phyloP scores from a whole-genome alignment of 1,140 invertebrate species.

The Brachionus rubens region DNA sequence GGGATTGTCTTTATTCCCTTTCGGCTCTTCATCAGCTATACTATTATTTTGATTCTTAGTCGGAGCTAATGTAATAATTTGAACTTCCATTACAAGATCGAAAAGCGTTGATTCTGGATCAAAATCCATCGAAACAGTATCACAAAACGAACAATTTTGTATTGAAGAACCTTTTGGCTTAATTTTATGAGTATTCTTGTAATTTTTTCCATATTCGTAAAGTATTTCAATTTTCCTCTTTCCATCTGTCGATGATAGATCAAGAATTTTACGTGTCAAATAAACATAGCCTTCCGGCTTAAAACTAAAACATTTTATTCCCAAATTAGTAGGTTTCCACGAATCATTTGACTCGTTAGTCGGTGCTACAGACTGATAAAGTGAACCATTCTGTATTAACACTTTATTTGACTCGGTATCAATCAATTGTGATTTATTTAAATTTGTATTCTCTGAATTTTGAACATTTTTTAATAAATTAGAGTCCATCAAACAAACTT shows the following conservation, averaged over 20 bases:
- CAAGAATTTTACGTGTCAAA: conserved; percentile 21
- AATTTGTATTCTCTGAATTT: no score
- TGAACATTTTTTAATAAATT: no score
- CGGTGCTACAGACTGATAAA: neutral
- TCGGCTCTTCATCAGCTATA: neutral
- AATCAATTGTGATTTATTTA: neutral
- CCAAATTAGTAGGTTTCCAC: conserved; percentile 11
- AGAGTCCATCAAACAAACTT: no score
- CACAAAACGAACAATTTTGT: conserved; percentile 42
- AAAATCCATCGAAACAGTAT: conserved; percentile 34
- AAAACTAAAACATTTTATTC: neutral
- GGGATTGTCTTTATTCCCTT: neutral
- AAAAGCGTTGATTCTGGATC: conserved; percentile 30
- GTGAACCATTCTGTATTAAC: no score
- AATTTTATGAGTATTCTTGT: neutral
- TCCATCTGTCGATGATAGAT: conserved; percentile 24
- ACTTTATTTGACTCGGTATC: no score
- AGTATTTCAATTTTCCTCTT: conserved; percentile 22
- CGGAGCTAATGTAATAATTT: conserved; percentile 12
- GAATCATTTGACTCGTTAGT: neutral
- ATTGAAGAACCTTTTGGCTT: neutral
- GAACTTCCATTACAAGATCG: conserved; percentile 40
- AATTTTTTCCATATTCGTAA: conserved; percentile 23
- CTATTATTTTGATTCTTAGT: neutral
- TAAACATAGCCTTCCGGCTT: conserved; percentile 2